Evolutionary conservation across 2,113 vertebrate species (phyloP), one percentile per base, ranked within the genome.

Genomic region (Vombatus ursinus): DNA sequence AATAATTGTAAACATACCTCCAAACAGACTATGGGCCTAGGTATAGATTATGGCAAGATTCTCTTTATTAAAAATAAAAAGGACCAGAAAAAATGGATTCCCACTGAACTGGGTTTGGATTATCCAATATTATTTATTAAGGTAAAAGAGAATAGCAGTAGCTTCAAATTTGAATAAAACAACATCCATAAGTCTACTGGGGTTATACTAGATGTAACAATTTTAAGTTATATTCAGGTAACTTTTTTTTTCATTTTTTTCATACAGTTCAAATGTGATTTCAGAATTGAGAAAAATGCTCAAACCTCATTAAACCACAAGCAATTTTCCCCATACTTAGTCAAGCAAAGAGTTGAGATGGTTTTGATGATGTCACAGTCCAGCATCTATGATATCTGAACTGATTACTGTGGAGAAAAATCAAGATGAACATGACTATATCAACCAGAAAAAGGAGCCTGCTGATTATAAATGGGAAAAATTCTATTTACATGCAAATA

Each of bases 401-500:
- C 95, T 97, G 90, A 96, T 98, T 97, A 96, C 93, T 37, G 54
- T 96, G 48, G 12, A 22, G 25, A 94, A 90, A 91, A 94, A 95
- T 92, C 95, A 68, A 31, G 93, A 52, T 48, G 95, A 97, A 91
- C 97, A 5, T 94, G 54, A 96, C 95, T 96, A 96, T 95, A 98
- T 90, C 14, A 98, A 91, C 94, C 95, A 96, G 52, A 96, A 97
- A 95, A 93, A 92, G 90, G 2, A 93, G 95, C 47, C 93, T 23
- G 22, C 96, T 97, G 96, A 97, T 68, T 50, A 95, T 94, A 94
- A 31, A 94, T 94, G 54, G n/a, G 91, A 91, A 96, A 96, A 97
- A 96, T 90, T 28, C 47, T 96, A 12, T 52, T 96, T 96, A 97
- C 97, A 97, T 98, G 97, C 93, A 95, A 93, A 97, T 95, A 94